Conservation (phyloP, 2,888 invertebrate genomes). For the Dasysyrphus albostriatus region DNA sequence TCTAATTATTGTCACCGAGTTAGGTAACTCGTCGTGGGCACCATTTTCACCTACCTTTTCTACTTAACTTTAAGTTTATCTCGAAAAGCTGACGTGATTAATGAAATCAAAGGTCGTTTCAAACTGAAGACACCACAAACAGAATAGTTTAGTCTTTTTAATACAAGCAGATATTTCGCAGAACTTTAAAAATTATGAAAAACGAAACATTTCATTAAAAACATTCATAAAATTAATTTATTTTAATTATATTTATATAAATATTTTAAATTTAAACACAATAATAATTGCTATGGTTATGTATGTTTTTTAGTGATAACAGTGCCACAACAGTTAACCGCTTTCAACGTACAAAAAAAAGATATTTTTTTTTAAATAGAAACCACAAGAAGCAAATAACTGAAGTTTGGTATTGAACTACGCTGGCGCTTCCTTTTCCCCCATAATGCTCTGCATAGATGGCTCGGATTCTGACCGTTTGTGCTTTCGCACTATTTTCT, state of each 20-base stretch:
- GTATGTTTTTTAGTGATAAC: not conserved
- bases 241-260: slow-evolving; percentile 40
- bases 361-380: not conserved
- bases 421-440: slow-evolving; percentile 77
- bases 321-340: not conserved
- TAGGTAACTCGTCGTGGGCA: too few species aligned
- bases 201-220: slow-evolving; percentile 12
- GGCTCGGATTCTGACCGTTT: slow-evolving; percentile 84
- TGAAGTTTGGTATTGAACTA: slow-evolving; percentile 57
- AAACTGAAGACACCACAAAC: too few species aligned
- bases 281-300: slow-evolving; percentile 17
- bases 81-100: too few species aligned
- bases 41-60: too few species aligned
- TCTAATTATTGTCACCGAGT: too few species aligned
- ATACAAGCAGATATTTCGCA: too few species aligned
- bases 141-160: too few species aligned
- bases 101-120: too few species aligned
- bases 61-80: too few species aligned
- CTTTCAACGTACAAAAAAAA: slow-evolving; percentile 7
- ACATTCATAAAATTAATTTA: slow-evolving; percentile 22
- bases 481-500: slow-evolving; percentile 80
- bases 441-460: slow-evolving; percentile 80
- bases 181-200: too few species aligned
- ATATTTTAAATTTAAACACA: slow-evolving; percentile 50
- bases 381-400: slow-evolving; percentile 1